Percentiles rank a stretch among this genome's conserved stretches.
These are phyloP conservation scores for Contarinia nasturtii DNA, from an alignment of 1,140 invertebrate genomes.

Conservation along the genomic window DNA sequence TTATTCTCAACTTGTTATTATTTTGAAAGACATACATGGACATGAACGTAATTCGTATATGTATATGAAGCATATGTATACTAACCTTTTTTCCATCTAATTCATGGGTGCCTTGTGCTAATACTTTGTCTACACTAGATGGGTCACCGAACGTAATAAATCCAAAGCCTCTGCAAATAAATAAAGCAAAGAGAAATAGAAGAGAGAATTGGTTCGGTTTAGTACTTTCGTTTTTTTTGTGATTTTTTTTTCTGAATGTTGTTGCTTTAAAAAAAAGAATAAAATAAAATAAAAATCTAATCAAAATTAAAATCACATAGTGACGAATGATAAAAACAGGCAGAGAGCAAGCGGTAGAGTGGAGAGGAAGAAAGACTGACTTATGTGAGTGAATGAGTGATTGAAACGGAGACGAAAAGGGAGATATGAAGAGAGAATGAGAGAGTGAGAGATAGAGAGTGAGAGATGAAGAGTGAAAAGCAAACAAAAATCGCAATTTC, in stretches of 20 bases:
- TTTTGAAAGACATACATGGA: neutral
- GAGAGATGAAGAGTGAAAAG: neutral
- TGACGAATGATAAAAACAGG: too few species aligned
- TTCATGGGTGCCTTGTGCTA: conserved; percentile 82
- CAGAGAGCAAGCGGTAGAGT: too few species aligned
- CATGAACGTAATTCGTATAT: neutral
- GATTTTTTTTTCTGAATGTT: neutral
- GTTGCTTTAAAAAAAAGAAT: neutral
- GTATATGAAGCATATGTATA: neutral
- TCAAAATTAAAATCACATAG: too few species aligned
- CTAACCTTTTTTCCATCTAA: conserved; percentile 88
- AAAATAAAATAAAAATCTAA: too few species aligned
- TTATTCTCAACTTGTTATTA: neutral
- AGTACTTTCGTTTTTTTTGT: neutral
- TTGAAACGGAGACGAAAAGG: too few species aligned
- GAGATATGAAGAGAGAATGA: too few species aligned
- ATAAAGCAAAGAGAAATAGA: conserved; percentile 14
- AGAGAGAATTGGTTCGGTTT: neutral
- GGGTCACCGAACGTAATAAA: conserved; percentile 91
- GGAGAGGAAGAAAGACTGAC: too few species aligned
- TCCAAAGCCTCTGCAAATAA: conserved; percentile 85
- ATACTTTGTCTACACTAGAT: conserved; percentile 83
- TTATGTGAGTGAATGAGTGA: too few species aligned
- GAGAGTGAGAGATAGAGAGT: too few species aligned
- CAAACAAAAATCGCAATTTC: neutral